Base-by-base conservation (phyloP, 1,140 invertebrate genomes). In the Brachionus plicatilis region DNA sequence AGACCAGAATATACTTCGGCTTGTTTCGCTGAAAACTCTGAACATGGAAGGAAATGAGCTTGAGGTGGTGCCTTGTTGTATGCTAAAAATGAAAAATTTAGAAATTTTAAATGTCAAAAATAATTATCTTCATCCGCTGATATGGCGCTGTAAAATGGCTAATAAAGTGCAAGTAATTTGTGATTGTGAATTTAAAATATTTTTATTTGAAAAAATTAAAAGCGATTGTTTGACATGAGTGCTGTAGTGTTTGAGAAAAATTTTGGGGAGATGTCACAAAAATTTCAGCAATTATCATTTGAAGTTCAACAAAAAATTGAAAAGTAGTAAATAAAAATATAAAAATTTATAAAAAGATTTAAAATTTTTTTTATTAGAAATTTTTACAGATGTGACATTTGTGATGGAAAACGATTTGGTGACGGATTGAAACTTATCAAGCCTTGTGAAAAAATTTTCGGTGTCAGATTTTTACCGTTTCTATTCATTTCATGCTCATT, bases 21-120 rank as follows among this genome's bases (percentile, higher is more conserved):
- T 72, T 8, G n/a, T 20, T 17, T 41, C 33, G n/a, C 85, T 90
- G 41, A 66, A 86, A 50, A 86, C 87, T 65, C 80, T 90, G 53
- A 87, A 88, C 65, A 14, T 89, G 60, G 89, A 90, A 70, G 89
- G 89, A 7, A 90, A 90, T 85, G 87, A 89, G 86, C 45, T 90
- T 9, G 85, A 87, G 43, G 88, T 87, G 4, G 84, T 90, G 83
- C 88, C 88, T 8, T 86, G 85, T 85, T 86, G 86, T 43, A 86
- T 86, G n/a, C 56, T 89, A 17, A 70, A 84, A 53, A 86, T 90
- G 17, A 84, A 87, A 17, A 78, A 66, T n/a, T 86, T 89, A 53
- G 82, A 86, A 50, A 85, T 86, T 68, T 76, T 90, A 0, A 87
- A 87, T 85, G 87, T 89, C 41, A 85, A 87, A 79, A 90, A 90